Evolutionary conservation across 1,140 invertebrate species (phyloP), one percentile per base, ranked within the genome.

Genomic region (Aphaenogaster ashmeadi): DNA sequence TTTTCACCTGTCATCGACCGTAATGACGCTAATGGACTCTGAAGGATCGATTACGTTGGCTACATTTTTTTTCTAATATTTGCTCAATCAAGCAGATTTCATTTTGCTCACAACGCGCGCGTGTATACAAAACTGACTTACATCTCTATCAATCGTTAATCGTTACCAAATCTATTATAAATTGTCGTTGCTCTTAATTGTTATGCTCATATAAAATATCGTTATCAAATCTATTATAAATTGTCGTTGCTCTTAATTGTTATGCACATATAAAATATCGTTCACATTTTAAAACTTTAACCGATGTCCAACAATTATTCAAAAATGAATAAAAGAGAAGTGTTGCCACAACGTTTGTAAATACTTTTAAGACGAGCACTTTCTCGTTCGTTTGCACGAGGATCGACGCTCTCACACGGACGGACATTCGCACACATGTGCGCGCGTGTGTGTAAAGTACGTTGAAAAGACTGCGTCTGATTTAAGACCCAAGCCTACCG

Each of bases 401-500:
- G 75, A 79, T 67, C 77, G 33, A 33, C 77, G 50, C 62, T 66
- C 50, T 80, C 62, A 62, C 56, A 78, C 44, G 60, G 44, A 79
- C 13, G 36, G 50, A 33, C 9, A 27, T 52, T 38, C 13, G 33
- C 47, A 44, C 50, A 3, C 18, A 9, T 6, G n/a, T 7, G 69
- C 41, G 54, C 7, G n/a, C 9, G 47, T 41, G 38, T 33, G 62
- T 21, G 27, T 71, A 56, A 41, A 58, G 21, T 50, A 62, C 66
- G 56, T 83, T 71, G 79, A 83, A 83, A 72, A 87, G 86, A 87
- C 54, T 21, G 71, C 56, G 80, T 33, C 86, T 87, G 86, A 87
- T 87, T 87, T 87, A 89, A 88, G 69, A 85, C 60, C 85, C 90
- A 87, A 89, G 80, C 67, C 80, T 69, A 75, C 80, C 72, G 91